Conservation (phyloP, 1,140 invertebrate genomes). For the Archivesica marissinica region DNA sequence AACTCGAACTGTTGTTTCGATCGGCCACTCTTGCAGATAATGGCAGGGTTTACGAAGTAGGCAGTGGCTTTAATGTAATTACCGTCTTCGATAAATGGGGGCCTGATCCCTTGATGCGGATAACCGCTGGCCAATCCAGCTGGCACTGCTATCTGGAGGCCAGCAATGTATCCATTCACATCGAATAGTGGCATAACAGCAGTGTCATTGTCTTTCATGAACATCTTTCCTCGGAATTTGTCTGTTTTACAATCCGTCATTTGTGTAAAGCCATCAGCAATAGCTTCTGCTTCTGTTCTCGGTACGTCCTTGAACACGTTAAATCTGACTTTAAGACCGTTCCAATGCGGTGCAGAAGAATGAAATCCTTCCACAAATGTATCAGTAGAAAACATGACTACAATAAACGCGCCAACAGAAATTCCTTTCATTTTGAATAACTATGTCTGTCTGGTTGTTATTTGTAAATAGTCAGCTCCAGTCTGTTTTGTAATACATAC, state of each 20-base stretch:
- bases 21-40: neutral
- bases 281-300: neutral
- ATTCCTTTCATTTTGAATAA: too few species aligned
- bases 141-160: neutral
- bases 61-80: neutral
- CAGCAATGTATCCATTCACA: slow-evolving; percentile 16
- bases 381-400: too few species aligned
- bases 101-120: neutral
- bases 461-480: too few species aligned
- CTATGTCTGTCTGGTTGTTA: too few species aligned
- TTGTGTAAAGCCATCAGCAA: neutral
- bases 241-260: neutral
- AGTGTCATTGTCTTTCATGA: slow-evolving; percentile 2
- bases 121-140: neutral
- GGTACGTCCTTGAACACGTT: neutral
- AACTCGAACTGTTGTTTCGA: neutral
- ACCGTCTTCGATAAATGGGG: slow-evolving; percentile 4
- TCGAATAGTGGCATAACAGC: neutral
- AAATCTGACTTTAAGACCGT: neutral
- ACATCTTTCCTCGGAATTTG: neutral
- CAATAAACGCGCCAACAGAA: too few species aligned
- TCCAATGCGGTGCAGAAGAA: too few species aligned
- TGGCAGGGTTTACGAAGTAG: neutral
- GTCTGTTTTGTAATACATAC: too few species aligned
- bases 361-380: too few species aligned